Base-by-base conservation (phyloP, 1,140 invertebrate genomes). In the Thaumetopoea pityocampa region DNA sequence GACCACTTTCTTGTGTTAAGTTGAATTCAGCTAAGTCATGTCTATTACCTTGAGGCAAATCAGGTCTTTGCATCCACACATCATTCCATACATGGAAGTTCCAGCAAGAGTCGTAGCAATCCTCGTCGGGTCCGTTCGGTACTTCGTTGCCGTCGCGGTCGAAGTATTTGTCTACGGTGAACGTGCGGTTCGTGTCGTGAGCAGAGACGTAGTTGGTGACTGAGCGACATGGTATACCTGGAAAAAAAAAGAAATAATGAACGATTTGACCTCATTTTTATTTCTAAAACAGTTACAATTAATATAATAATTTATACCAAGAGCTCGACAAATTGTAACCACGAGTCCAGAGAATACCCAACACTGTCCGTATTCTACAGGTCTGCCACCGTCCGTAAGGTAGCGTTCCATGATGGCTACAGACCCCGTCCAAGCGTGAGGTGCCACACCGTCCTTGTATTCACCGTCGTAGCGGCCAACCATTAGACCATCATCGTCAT, bases 21-120 rank as follows among this genome's bases (percentile, higher is more conserved):
- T 12, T 17, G 3, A 9, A 0, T 18, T 19, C 10, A 30, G 32
- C 18, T 20, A 8, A 12, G 24, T 36, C 2, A 40, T 23, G 4
- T 19, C 12, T 33, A 17, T 3, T 46, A 86, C 84, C 85, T 76
- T 86, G 78, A 5, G 92, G 92, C 11, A 94, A 78, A 71, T 94
- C 93, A 4, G 91, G 90, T 37, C 93, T 69, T 17, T 88, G 85
- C 89, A 94, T 93, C 93, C 93, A 94, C 28, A 92, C 91, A 44
- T 95, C 93, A 63, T 93, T 94, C 93, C 93, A 95, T 0, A 92
- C 91, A 67, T 95, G 93, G 85, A 93, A 95, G 78, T 94, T 94
- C 93, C 91, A 90, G 54, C 87, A 89, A 4, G 86, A 88, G 59
- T 90, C 88, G 41, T 81, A 86, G 38, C 86, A 89, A 49, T 88